Base-by-base conservation (phyloP, 2,113 vertebrate genomes). In the Oxygymnocypris stewartii region DNA sequence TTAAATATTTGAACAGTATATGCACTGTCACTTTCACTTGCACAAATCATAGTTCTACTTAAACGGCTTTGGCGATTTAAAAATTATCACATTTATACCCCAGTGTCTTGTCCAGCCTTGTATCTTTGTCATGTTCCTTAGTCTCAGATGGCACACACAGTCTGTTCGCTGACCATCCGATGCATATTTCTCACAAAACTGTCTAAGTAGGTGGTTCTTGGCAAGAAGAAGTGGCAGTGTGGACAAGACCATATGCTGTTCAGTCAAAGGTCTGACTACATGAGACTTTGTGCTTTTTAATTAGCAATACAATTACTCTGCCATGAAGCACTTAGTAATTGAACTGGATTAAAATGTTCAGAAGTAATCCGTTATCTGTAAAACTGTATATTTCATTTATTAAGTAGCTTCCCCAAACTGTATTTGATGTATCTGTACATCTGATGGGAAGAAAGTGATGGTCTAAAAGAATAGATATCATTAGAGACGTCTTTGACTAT, bases 181-280 rank as follows among this genome's bases (percentile, higher is more conserved):
- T 76, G 44, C 42, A 28, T 28, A 47, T 49, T 49, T n/a, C 42
- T 49, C 40, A 49, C 74, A 76, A 49, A 76, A 76, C 40, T 47
- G 42, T 47, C 73, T 28, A 76, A 76, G 74, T 49, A 76, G 42
- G 74, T 49, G 42, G 42, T 76, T 28, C 42, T 76, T 76, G 74
- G 74, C 74, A 76, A 49, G 40, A 47, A 49, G 25, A 49, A 76
- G n/a, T 49, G 37, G 69, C 20, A 12, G 40, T 73, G 37, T 42
- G n/a, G 42, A 47, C 40, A 23, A 76, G n/a, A 75, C 13, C 73
- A 76, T 76, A 14, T 51, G 16, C 49, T 16, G 51, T 6, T 54
- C 16, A 31, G 28, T 31, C 28, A 31, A 31, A 31, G 28, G 28
- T 31, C 28, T 31, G 28, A 31, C 28, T 31, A 25, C 42, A 75